Conservation (phyloP, 2,888 invertebrate genomes). For the Agonopterix heracliana region DNA sequence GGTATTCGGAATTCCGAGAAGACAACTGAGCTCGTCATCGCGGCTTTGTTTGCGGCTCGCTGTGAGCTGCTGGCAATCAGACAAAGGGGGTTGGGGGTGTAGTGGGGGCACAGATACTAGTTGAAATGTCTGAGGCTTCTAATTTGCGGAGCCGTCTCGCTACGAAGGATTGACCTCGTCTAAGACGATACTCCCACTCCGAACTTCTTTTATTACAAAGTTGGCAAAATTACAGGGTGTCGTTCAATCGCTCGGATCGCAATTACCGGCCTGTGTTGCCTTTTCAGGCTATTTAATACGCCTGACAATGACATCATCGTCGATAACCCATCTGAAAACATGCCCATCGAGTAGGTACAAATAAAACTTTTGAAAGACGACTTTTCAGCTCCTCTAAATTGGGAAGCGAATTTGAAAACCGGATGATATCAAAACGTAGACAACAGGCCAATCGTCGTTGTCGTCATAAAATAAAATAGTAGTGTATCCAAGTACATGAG, state of each 20-base stretch:
- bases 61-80: slow-evolving; percentile 50
- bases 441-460: no score
- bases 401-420: no score
- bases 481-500: slow-evolving; percentile 19
- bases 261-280: background rate
- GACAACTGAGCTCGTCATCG: slow-evolving; percentile 51
- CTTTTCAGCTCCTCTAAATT: no score
- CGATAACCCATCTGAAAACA: no score
- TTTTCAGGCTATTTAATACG: background rate
- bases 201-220: slow-evolving; percentile 26
- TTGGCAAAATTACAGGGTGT: slow-evolving; percentile 20
- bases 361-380: no score
- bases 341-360: no score
- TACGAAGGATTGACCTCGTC: slow-evolving; percentile 48
- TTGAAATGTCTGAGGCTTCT: slow-evolving; percentile 55
- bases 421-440: no score
- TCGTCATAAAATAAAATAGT: no score
- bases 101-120: slow-evolving; percentile 32
- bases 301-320: no score
- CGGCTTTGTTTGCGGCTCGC: slow-evolving; percentile 55
- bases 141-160: slow-evolving; percentile 49
- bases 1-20: slow-evolving; percentile 48
- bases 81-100: slow-evolving; percentile 26
- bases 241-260: background rate
- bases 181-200: slow-evolving; percentile 26